Base-by-base conservation (phyloP, 2,888 invertebrate genomes). In the Drosophila conformis region DNA sequence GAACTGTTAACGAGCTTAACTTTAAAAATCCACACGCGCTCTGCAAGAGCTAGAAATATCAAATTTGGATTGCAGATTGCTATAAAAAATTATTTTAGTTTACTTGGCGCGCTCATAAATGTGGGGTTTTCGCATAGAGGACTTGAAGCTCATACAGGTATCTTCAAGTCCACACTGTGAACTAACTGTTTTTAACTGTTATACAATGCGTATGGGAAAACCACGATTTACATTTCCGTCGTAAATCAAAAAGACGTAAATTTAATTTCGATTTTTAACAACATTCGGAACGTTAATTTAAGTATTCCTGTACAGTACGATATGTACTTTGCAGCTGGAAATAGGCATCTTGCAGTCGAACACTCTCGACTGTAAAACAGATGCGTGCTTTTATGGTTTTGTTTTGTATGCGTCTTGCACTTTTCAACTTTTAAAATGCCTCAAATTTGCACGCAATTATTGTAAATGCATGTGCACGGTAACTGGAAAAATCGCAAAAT, bases 391-490 rank as follows among this genome's bases (percentile, higher is more conserved):
- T 67, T 29, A 38, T 58, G 13, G n/a, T 27, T 21, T 53, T 61
- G 38, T 74, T 36, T 53, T 60, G 42, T 46, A 13, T 48, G 42
- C 54, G 46, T 54, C 64, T 60, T 69, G 63, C 8, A 46, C 48
- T 70, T 15, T 46, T 25, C 2, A 72, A 66, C 69, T 65, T 68
- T 78, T 76, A 62, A 73, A 78, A 68, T 42, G 70, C 73, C 64
- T 56, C 49, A 79, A 82, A 79, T 81, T 76, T 77, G 74, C 81
- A 86, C 73, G 77, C 84, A 87, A 83, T 87, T 84, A 81, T 81
- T 78, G 76, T 65, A 70, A 84, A 78, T 71, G 76, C 69, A 66
- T 66, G 69, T 27, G 27, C 27, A 27, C 4, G 27, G 61, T 67
- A 76, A 73, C 63, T 59, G 68, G 42, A 5, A 2, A 13, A 54